Evolutionary conservation across 2,888 invertebrate genomes (phyloP).

Genomic region (Subacronicta megacephala): DNA sequence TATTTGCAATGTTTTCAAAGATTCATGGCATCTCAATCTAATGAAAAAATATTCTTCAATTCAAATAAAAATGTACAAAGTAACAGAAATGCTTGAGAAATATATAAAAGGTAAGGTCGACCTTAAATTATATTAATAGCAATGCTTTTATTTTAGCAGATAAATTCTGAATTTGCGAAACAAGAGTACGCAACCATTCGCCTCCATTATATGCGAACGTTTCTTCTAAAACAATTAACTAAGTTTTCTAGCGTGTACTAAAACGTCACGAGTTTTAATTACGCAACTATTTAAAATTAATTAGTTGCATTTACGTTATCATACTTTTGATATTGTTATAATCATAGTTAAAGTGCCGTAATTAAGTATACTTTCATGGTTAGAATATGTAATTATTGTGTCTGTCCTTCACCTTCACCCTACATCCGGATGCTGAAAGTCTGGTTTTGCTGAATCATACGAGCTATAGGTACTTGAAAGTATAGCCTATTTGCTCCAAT

Average conservation of each 20-base stretch:
- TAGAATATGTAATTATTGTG: neutral
- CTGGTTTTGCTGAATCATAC: too few relatives aligned
- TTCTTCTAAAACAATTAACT: conserved; percentile 34
- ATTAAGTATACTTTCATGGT: neutral
- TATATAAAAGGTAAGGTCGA: conserved; percentile 20
- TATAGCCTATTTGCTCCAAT: too few relatives aligned
- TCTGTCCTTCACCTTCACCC: neutral
- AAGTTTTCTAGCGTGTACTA: conserved; percentile 35
- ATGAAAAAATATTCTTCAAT: neutral
- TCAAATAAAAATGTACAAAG: conserved; percentile 1
- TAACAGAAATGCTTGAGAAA: conserved; percentile 2
- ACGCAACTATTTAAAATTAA: conserved; percentile 20
- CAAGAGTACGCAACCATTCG: conserved; percentile 26
- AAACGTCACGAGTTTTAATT: conserved; percentile 14
- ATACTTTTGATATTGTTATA: neutral
- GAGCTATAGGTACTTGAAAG: too few relatives aligned
- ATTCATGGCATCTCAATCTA: neutral
- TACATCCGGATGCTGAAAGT: too few relatives aligned
- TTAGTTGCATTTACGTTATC: neutral
- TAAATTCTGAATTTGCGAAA: conserved; percentile 38
- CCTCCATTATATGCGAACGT: conserved; percentile 28
- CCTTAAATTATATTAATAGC: conserved; percentile 20
- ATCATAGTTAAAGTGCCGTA: neutral
- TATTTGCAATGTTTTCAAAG: neutral
- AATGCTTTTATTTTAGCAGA: conserved; percentile 27